Percentiles rank a stretch among this genome's conserved stretches.
Evolutionary conservation across 2,113 vertebrate species (phyloP).

Genomic region (Atrichornis clamosus): DNA sequence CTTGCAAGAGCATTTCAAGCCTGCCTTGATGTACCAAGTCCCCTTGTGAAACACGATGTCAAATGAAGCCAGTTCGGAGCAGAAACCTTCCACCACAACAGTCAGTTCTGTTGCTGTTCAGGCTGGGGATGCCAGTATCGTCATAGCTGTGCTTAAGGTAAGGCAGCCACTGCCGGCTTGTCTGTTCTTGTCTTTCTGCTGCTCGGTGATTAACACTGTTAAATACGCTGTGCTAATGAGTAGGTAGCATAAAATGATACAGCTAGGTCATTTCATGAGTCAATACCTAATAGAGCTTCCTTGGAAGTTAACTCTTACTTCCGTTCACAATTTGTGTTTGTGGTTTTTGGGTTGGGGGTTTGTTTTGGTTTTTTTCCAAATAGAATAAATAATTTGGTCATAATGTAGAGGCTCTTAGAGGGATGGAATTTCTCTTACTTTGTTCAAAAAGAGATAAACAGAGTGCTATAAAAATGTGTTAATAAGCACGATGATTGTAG

Average conservation of each 20-base stretch:
- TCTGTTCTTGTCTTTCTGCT: background rate
- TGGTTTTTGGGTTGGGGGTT: background rate
- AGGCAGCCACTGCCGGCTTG: background rate
- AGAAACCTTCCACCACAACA: slow-evolving; percentile 77
- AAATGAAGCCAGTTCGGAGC: slow-evolving; percentile 40
- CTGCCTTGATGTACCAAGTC: background rate
- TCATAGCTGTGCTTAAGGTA: slow-evolving; percentile 86
- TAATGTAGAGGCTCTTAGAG: background rate
- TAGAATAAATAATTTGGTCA: background rate
- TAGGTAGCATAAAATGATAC: background rate
- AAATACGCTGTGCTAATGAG: background rate
- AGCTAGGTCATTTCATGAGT: background rate
- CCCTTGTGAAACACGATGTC: slow-evolving; percentile 67
- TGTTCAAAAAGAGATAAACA: background rate
- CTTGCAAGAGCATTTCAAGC: background rate
- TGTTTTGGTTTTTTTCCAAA: background rate
- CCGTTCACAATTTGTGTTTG: background rate
- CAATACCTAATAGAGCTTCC: background rate
- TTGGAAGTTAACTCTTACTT: background rate
- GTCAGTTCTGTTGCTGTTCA: slow-evolving; percentile 85
- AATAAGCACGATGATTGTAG: background rate
- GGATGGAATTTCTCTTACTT: background rate
- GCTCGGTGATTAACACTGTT: background rate
- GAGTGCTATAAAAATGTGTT: background rate
- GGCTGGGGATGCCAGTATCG: slow-evolving; percentile 79